A percentile compares a stretch with the other conserved stretches of the same genome.
phyloP scores from a whole-genome alignment of 2,888 invertebrate genomes.

The Drosophila hawaiiensis region DNA sequence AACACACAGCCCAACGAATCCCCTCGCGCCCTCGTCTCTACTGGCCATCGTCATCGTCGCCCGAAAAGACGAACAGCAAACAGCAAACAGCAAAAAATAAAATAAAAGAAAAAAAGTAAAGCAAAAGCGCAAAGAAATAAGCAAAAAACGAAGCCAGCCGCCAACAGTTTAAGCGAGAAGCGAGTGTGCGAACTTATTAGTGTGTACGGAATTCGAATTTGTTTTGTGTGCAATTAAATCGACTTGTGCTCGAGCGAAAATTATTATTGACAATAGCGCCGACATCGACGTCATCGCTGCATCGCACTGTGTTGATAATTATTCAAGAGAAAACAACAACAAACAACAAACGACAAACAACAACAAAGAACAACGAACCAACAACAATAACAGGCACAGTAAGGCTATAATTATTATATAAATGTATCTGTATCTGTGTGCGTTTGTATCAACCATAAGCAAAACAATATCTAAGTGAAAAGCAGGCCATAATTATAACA shows the following conservation, averaged over 20 bases:
- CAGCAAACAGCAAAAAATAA: constrained; percentile 2
- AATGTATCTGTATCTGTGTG: not conserved
- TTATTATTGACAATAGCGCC: constrained; percentile 41
- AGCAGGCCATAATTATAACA: constrained; percentile 71
- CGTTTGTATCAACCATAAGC: not conserved
- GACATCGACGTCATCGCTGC: constrained; percentile 16
- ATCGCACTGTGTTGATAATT: constrained; percentile 40
- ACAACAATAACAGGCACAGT: constrained; percentile 9
- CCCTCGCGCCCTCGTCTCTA: constrained; percentile 28
- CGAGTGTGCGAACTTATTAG: constrained; percentile 13
- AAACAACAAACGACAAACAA: not conserved
- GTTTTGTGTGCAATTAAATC: constrained; percentile 20
- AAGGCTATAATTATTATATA: constrained; percentile 37
- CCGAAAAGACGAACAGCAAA: constrained; percentile 18
- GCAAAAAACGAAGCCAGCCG: constrained; percentile 16
- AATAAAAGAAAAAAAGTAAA: not conserved
- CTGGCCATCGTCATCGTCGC: constrained; percentile 14
- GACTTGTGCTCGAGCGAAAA: constrained; percentile 15
- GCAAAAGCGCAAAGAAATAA: constrained; percentile 4
- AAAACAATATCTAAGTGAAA: constrained; percentile 62
- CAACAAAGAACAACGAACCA: not conserved
- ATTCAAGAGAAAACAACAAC: constrained; percentile 31
- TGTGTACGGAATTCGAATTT: constrained; percentile 30
- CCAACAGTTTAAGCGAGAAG: constrained; percentile 6
- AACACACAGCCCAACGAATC: constrained; percentile 30